A percentile compares a stretch with the other conserved stretches of the same genome.
Conservation (phyloP, 2,113 vertebrate species). For the Platichthys stellatus region DNA sequence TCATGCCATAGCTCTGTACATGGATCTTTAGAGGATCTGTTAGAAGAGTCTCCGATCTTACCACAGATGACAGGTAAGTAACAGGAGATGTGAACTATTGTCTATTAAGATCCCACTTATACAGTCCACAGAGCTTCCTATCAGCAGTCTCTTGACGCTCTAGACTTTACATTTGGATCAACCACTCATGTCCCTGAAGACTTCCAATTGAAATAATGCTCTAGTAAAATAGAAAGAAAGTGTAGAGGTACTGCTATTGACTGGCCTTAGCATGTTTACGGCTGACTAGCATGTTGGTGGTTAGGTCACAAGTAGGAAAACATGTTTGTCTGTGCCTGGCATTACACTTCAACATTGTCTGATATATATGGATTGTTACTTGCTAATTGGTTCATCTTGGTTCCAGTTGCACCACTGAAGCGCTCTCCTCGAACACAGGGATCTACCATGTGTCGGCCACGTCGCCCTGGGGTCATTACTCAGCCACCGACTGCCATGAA, state of each 20-base stretch:
- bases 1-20: constrained; percentile 83
- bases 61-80: constrained; percentile 72
- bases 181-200: background rate
- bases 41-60: constrained; percentile 76
- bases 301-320: background rate
- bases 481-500: constrained; percentile 55
- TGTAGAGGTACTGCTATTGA: background rate
- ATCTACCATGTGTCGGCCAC: constrained; percentile 66
- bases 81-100: background rate
- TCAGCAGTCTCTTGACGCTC: background rate
- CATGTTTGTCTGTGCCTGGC: too few relatives aligned
- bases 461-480: constrained; percentile 60
- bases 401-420: constrained; percentile 71
- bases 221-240: too few relatives aligned
- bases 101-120: background rate
- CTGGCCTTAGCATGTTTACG: background rate
- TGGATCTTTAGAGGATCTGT: constrained; percentile 88
- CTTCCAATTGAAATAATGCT: too few relatives aligned
- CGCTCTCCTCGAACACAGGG: constrained; percentile 73
- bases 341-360: background rate
- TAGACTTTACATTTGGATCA: background rate
- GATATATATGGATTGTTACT: background rate
- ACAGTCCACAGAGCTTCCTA: background rate
- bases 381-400: constrained; percentile 32
- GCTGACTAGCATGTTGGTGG: background rate